Conservation (phyloP, 1,140 invertebrate genomes). For the Anagrus nilaparvatae region DNA sequence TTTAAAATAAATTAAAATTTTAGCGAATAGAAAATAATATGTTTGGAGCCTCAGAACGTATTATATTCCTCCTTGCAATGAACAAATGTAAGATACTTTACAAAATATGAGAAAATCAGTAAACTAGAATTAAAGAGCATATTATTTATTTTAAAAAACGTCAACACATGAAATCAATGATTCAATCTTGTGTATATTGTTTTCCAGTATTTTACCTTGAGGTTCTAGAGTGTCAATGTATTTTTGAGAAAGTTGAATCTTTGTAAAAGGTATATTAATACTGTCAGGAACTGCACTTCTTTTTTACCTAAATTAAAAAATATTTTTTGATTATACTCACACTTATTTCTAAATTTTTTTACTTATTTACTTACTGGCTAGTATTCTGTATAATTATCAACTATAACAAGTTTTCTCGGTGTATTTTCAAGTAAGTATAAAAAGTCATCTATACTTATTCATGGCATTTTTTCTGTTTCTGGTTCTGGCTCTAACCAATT, state of each 20-base stretch:
- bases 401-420: conserved; percentile 56
- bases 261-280: conserved; percentile 76
- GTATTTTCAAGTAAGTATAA: conserved; percentile 57
- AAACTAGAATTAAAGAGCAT: conserved; percentile 46
- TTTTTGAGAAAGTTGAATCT: conserved; percentile 56
- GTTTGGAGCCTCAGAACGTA: conserved; percentile 53
- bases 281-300: conserved; percentile 65
- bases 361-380: conserved; percentile 45
- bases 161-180: conserved; percentile 56
- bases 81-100: conserved; percentile 53
- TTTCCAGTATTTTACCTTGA: conserved; percentile 48
- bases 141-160: conserved; percentile 5
- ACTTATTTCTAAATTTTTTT: conserved; percentile 47
- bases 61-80: conserved; percentile 60
- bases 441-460: conserved; percentile 78
- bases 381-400: conserved; percentile 62
- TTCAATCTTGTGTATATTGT: conserved; percentile 54
- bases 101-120: conserved; percentile 59
- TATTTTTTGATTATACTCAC: too few species aligned
- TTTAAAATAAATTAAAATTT: conserved; percentile 10
- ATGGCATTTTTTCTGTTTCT: conserved; percentile 44
- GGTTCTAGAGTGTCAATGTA: conserved; percentile 51
- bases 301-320: too few species aligned
- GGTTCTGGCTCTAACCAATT: conserved; percentile 41
- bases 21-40: conserved; percentile 36